phyloP scores from a whole-genome alignment of 2,113 vertebrate species.

The Rattus norvegicus region DNA sequence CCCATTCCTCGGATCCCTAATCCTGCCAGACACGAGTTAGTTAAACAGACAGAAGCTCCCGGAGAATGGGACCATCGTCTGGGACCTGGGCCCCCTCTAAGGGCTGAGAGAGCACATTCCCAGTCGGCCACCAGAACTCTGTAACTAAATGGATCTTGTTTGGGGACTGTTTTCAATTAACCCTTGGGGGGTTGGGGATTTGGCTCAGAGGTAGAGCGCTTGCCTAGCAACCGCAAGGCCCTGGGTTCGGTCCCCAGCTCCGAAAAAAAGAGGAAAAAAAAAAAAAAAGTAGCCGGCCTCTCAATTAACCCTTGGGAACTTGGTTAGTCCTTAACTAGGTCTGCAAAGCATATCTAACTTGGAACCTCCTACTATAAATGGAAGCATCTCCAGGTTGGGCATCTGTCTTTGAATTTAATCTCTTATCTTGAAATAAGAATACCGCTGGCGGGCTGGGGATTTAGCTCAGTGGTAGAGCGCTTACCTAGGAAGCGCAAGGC shows the following conservation, averaged over 20 bases:
- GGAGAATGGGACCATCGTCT: not conserved
- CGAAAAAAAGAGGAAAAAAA: too few species aligned
- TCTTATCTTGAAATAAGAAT: not conserved
- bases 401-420: not conserved
- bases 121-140: not conserved
- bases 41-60: fast-evolving
- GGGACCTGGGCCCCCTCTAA: not conserved
- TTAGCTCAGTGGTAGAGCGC: too few species aligned
- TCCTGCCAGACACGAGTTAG: fast-evolving
- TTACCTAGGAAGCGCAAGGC: too few species aligned
- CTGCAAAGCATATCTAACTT: not conserved
- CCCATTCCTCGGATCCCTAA: not conserved
- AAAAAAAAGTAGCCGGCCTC: too few species aligned
- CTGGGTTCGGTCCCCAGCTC: too few species aligned
- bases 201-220: too few species aligned
- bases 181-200: too few species aligned
- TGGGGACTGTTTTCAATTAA: not conserved
- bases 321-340: not conserved
- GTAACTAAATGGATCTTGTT: not conserved
- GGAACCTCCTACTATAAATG: not conserved
- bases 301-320: not conserved
- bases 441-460: too few species aligned
- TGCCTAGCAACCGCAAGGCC: too few species aligned
- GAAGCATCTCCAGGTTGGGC: not conserved
- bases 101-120: not conserved